These are phyloP conservation scores for Macaria notata DNA, from an alignment of 2,888 invertebrate genomes.

Conservation along the genomic window DNA sequence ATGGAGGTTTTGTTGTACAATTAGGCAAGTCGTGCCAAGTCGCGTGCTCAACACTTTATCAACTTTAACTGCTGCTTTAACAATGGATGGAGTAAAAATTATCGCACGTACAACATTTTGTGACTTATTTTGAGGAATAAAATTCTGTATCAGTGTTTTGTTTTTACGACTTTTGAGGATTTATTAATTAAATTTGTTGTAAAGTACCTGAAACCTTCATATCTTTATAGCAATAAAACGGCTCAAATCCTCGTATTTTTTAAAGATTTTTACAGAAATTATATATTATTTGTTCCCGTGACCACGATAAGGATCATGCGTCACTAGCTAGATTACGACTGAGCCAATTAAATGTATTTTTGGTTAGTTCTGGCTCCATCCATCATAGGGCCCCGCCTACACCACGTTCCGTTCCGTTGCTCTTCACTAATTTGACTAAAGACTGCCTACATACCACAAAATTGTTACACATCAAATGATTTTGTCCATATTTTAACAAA, in stretches of 20 bases:
- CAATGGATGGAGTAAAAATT: slow-evolving; percentile 27
- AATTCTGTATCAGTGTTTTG: too few relatives aligned
- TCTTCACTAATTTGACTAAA: slow-evolving; percentile 37
- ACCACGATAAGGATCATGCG: slow-evolving; percentile 52
- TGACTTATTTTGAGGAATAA: too few relatives aligned
- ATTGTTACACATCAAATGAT: slow-evolving; percentile 1
- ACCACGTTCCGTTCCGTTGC: slow-evolving; percentile 54
- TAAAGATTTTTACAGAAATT: too few relatives aligned
- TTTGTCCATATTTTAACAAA: background rate
- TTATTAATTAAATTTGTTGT: too few relatives aligned
- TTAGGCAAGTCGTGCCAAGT: slow-evolving; percentile 58
- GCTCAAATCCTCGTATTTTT: too few relatives aligned
- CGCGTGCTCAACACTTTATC: slow-evolving; percentile 67
- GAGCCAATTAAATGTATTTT: slow-evolving; percentile 76
- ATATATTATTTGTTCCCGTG: slow-evolving; percentile 31
- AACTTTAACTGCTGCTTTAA: slow-evolving; percentile 59
- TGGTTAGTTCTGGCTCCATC: slow-evolving; percentile 66
- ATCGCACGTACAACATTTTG: too few relatives aligned
- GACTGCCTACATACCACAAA: slow-evolving; percentile 22
- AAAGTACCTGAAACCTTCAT: too few relatives aligned
- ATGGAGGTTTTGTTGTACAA: slow-evolving; percentile 76
- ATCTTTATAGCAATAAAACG: too few relatives aligned
- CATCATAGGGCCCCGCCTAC: slow-evolving; percentile 69
- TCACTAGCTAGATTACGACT: slow-evolving; percentile 53
- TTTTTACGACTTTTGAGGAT: too few relatives aligned